phyloP scores from a whole-genome alignment of 2,113 vertebrate genomes.

The Pelmatolapia mariae region DNA sequence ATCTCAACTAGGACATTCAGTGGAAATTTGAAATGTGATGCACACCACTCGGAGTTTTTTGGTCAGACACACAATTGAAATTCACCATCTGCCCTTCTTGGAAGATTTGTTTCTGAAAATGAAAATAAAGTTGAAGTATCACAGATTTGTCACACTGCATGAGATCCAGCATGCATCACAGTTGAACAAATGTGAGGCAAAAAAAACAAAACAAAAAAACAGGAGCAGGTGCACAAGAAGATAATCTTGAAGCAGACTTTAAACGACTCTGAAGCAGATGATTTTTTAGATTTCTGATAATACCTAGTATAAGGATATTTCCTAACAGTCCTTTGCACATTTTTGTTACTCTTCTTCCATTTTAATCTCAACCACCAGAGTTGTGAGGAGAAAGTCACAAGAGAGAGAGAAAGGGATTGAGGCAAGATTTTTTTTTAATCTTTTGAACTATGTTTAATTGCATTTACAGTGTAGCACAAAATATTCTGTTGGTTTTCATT shows the following conservation, averaged over 20 bases:
- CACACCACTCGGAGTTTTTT: rapidly evolving
- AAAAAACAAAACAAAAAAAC: no score
- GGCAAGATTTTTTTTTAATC: rapidly evolving
- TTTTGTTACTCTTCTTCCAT: not conserved
- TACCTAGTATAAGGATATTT: not conserved
- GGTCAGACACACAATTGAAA: not conserved
- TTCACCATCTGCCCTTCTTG: not conserved
- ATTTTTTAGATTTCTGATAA: not conserved
- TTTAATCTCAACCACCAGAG: not conserved
- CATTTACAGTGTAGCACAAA: not conserved
- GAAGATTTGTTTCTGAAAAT: not conserved
- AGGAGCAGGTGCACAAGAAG: not conserved
- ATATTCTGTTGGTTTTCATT: not conserved
- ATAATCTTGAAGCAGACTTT: not conserved
- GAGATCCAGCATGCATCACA: not conserved
- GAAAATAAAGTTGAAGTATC: not conserved
- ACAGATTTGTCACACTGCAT: not conserved
- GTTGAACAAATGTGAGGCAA: not conserved
- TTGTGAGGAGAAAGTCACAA: not conserved
- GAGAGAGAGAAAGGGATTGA: not conserved
- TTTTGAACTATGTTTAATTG: not conserved
- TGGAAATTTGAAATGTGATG: not conserved
- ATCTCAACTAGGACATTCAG: not conserved
- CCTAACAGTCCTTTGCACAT: not conserved
- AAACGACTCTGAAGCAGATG: not conserved